Conservation (phyloP, 2,888 invertebrate genomes). For the Melanostoma mellinum region DNA sequence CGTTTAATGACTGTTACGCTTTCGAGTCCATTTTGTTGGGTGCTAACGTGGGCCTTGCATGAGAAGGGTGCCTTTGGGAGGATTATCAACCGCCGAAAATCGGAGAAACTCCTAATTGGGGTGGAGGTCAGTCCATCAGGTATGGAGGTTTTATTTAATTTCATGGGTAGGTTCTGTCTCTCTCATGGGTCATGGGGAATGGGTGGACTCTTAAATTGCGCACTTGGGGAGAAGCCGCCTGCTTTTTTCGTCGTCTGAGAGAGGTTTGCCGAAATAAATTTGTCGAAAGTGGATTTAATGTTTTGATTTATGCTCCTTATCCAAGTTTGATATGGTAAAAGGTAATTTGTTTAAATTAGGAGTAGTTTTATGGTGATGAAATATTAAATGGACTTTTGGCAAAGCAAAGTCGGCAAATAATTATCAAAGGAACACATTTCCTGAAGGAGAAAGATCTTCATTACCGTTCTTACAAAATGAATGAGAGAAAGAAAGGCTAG, state of each 20-base stretch:
- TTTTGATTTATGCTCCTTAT: constrained; percentile 57
- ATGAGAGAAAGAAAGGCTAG: too few relatives aligned
- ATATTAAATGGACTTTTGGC: not conserved
- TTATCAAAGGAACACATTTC: too few relatives aligned
- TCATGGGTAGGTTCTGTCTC: constrained; percentile 39
- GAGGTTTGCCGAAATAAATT: constrained; percentile 4
- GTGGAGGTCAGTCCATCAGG: constrained; percentile 38
- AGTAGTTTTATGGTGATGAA: constrained; percentile 1
- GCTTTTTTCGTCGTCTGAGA: too few relatives aligned
- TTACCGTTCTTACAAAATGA: too few relatives aligned
- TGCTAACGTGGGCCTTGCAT: constrained; percentile 31
- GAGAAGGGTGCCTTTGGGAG: constrained; percentile 10
- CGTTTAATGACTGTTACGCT: constrained; percentile 68
- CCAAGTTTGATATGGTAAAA: constrained; percentile 33
- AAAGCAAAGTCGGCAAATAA: not conserved
- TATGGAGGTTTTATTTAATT: constrained; percentile 57
- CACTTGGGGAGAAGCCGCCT: not conserved
- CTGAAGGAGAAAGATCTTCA: too few relatives aligned
- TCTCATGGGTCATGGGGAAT: not conserved
- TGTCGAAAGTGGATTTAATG: constrained; percentile 45
- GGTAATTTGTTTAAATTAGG: constrained; percentile 55
- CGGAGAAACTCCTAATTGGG: constrained; percentile 13
- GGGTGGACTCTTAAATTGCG: constrained; percentile 4
- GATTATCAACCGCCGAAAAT: constrained; percentile 48
- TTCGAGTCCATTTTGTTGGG: constrained; percentile 45